Evolutionary conservation across 2,797 vertebrate genomes (phyloP).

Genomic region (Poeciliopsis presidionis): DNA sequence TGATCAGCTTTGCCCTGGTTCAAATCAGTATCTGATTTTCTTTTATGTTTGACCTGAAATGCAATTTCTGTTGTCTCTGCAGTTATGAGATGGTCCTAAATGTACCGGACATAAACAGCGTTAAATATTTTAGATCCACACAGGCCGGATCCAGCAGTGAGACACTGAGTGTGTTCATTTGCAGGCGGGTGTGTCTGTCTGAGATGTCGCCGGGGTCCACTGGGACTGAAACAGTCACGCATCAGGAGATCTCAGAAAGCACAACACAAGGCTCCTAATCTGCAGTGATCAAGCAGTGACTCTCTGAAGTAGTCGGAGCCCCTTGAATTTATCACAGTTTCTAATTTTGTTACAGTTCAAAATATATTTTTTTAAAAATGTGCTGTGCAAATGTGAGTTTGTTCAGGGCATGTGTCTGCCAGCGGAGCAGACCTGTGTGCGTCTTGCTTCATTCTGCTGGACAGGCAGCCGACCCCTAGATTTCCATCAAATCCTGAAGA

Average conservation of each 20-base stretch:
- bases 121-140: conserved; percentile 74
- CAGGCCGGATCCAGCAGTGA: conserved; percentile 41
- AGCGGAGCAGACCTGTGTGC: neutral
- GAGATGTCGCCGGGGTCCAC: conserved; percentile 44
- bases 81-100: conserved; percentile 26
- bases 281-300: neutral
- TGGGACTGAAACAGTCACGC: conserved; percentile 56
- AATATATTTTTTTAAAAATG: neutral
- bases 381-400: neutral
- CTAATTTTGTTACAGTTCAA: neutral
- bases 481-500: neutral
- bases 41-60: neutral
- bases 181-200: conserved; percentile 48
- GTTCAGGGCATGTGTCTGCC: neutral
- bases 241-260: conserved; percentile 59
- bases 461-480: neutral
- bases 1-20: too few species aligned
- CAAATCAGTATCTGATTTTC: too few species aligned
- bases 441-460: neutral
- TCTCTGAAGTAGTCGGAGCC: neutral
- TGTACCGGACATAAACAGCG: conserved; percentile 42
- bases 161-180: conserved; percentile 42
- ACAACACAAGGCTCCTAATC: conserved; percentile 40
- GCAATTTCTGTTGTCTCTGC: conserved; percentile 8
- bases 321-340: neutral